Evolutionary conservation across 2,888 invertebrate genomes (phyloP).

Genomic region (Lasioglossum calceatum): DNA sequence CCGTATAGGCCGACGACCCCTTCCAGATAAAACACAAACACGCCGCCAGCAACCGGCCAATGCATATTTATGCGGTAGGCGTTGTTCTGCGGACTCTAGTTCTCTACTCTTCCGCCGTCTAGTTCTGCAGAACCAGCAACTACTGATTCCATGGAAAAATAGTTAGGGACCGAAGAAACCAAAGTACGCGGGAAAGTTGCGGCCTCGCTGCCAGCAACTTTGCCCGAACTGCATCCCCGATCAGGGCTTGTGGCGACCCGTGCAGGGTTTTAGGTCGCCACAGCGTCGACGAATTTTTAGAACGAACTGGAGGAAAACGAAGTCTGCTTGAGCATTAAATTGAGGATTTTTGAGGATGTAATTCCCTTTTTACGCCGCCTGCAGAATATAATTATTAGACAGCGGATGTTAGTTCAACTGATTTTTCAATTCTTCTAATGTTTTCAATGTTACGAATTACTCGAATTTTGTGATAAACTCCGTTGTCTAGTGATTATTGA

Average conservation of each 20-base stretch:
- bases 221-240: neutral
- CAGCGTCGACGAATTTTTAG: neutral
- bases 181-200: neutral
- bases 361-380: neutral
- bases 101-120: neutral
- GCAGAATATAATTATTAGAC: too few species aligned
- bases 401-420: too few species aligned
- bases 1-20: conserved; percentile 4
- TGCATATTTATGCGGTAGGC: conserved; percentile 50
- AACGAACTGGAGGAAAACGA: neutral
- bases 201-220: neutral
- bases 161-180: neutral
- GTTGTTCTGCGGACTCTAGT: conserved; percentile 27
- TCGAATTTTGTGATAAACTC: too few species aligned
- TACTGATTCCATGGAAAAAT: neutral
- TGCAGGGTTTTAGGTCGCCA: neutral
- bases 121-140: neutral
- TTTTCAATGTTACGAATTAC: too few species aligned
- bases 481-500: too few species aligned
- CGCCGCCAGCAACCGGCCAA: conserved; percentile 2
- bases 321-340: neutral
- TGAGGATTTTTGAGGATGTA: neutral
- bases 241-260: neutral
- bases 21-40: conserved; percentile 3
- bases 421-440: too few species aligned